phyloP scores from a whole-genome alignment of 2,888 invertebrate species.

The Leptinotarsa haldemani region DNA sequence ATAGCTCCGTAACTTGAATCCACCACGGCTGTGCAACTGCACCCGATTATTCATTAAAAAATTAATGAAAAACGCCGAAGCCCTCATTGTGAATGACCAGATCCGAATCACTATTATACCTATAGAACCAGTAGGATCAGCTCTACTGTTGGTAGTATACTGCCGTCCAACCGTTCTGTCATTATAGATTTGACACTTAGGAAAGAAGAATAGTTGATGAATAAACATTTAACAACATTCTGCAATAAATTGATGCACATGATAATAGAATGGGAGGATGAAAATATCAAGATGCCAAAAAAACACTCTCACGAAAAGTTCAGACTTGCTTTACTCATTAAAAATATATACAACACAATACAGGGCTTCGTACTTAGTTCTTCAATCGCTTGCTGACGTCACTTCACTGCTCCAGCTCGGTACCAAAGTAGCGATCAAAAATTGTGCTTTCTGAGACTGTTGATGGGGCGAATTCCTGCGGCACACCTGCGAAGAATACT shows the following conservation, averaged over 20 bases:
- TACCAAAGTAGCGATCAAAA: constrained; percentile 80
- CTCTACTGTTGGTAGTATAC: constrained; percentile 71
- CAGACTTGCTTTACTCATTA: not conserved
- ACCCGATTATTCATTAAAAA: too few species aligned
- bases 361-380: constrained; percentile 78
- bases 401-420: constrained; percentile 85
- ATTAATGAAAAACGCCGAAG: constrained; percentile 78
- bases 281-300: too few species aligned
- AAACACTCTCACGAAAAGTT: not conserved
- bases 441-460: constrained; percentile 66
- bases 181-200: constrained; percentile 86
- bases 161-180: constrained; percentile 76
- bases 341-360: constrained; percentile 67
- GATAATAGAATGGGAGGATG: too few species aligned
- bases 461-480: constrained; percentile 71
- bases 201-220: constrained; percentile 27
- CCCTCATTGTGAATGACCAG: constrained; percentile 80
- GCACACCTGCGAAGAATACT: constrained; percentile 69
- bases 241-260: too few species aligned
- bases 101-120: constrained; percentile 76
- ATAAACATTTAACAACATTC: not conserved
- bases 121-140: constrained; percentile 89
- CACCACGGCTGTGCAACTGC: too few species aligned
- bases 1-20: too few species aligned
- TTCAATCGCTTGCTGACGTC: constrained; percentile 89